These are phyloP conservation scores for Champsocephalus gunnari DNA, from an alignment of 2,797 vertebrate genomes.

Conservation along the genomic window DNA sequence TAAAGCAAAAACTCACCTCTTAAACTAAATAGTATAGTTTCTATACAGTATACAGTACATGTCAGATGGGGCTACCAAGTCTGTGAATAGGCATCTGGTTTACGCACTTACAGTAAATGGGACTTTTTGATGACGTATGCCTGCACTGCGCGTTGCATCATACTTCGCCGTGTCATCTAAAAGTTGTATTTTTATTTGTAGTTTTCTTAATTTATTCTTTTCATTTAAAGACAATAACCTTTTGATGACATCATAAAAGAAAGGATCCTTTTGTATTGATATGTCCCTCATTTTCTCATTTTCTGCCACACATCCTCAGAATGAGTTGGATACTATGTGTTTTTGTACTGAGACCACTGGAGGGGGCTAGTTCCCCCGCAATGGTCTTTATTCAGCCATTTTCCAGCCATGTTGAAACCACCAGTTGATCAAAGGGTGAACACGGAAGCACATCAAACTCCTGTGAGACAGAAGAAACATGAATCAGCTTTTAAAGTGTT, in stretches of 20 bases:
- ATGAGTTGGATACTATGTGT: neutral
- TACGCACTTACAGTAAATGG: no score
- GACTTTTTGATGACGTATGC: no score
- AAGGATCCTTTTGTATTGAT: neutral
- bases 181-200: neutral
- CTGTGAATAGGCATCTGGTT: no score
- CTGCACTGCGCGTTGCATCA: no score
- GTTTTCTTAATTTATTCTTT: neutral
- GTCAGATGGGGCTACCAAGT: no score
- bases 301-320: neutral
- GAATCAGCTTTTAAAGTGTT: neutral
- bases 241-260: neutral
- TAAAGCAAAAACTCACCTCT: neutral
- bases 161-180: no score
- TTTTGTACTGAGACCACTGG: conserved; percentile 50
- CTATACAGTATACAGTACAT: no score
- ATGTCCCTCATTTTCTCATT: no score
- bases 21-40: no score
- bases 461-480: no score
- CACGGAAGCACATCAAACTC: neutral
- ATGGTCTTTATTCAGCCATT: neutral
- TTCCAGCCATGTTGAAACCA: conserved; percentile 31
- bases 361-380: conserved; percentile 53
- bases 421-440: conserved; percentile 25
- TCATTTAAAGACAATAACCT: neutral